Conservation (phyloP, 2,888 invertebrate genomes). For the Macaria liturata region DNA sequence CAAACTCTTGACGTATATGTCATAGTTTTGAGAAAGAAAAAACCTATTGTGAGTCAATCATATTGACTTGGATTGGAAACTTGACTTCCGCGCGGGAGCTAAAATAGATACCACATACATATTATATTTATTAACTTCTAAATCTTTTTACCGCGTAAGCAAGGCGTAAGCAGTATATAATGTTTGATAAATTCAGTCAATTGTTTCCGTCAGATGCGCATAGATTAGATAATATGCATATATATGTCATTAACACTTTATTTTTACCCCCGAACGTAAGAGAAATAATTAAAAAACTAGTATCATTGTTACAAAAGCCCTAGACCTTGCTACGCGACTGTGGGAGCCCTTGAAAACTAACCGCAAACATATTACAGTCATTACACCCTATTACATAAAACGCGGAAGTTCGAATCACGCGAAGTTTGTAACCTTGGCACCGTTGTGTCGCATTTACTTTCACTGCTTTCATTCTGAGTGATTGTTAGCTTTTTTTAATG, state of each 20-base stretch:
- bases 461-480: slow-evolving; percentile 27
- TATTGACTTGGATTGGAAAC: too few relatives aligned
- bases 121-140: too few relatives aligned
- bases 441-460: slow-evolving; percentile 24
- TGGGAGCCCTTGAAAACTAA: slow-evolving; percentile 28
- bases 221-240: background rate
- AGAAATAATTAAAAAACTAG: background rate
- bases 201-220: too few relatives aligned
- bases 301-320: slow-evolving; percentile 12
- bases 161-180: too few relatives aligned
- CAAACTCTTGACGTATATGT: too few relatives aligned
- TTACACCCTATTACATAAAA: slow-evolving; percentile 16
- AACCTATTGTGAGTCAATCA: slow-evolving; percentile 1
- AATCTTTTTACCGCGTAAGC: too few relatives aligned
- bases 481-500: slow-evolving; percentile 10
- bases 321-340: slow-evolving; percentile 30
- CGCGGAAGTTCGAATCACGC: slow-evolving; percentile 31
- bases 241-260: background rate
- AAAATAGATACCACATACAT: too few relatives aligned
- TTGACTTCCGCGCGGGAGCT: too few relatives aligned
- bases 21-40: background rate
- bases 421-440: slow-evolving; percentile 27
- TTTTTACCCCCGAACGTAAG: background rate
- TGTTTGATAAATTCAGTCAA: too few relatives aligned
- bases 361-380: slow-evolving; percentile 11